These are phyloP conservation scores for Struthidea cinerea DNA, from an alignment of 2,113 vertebrate genomes.

Conservation along the genomic window DNA sequence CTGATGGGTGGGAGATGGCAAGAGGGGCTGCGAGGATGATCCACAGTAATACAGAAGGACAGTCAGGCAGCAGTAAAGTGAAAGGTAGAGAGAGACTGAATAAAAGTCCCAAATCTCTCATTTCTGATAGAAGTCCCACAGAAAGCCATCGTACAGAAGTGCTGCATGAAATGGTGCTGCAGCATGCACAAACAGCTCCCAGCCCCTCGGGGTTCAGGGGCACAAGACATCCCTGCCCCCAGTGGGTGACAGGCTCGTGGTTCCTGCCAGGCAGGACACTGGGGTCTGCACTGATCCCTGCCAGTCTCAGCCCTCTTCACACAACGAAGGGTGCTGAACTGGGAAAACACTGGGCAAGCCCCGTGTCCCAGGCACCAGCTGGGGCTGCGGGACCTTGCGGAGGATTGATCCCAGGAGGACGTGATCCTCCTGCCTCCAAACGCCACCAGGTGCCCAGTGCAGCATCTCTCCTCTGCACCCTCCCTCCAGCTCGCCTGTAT, in stretches of 20 bases:
- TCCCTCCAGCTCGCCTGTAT: not conserved
- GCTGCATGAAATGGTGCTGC: not conserved
- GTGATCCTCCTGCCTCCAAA: not conserved
- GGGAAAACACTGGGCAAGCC: not conserved
- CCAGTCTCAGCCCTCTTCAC: not conserved
- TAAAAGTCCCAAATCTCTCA: not conserved
- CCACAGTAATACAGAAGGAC: not conserved
- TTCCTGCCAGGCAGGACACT: not conserved
- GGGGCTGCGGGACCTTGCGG: rapidly evolving
- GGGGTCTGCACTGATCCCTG: not conserved
- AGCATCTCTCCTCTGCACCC: not conserved
- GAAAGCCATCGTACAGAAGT: not conserved
- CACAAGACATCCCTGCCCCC: not conserved
- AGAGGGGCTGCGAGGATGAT: not conserved
- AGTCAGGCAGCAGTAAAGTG: not conserved
- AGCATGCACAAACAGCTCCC: rapidly evolving
- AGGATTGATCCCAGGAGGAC: not conserved
- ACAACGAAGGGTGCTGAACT: rapidly evolving
- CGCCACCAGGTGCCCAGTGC: not conserved
- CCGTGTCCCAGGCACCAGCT: not conserved
- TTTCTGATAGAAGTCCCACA: not conserved
- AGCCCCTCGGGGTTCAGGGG: not conserved
- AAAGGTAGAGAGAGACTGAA: not conserved
- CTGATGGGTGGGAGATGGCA: not conserved
- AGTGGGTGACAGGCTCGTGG: not conserved